Percentiles rank a stretch among this genome's conserved stretches.
Evolutionary conservation across 2,797 vertebrate genomes (phyloP).

Genomic region (Lepidocolaptes lacrymiger): DNA sequence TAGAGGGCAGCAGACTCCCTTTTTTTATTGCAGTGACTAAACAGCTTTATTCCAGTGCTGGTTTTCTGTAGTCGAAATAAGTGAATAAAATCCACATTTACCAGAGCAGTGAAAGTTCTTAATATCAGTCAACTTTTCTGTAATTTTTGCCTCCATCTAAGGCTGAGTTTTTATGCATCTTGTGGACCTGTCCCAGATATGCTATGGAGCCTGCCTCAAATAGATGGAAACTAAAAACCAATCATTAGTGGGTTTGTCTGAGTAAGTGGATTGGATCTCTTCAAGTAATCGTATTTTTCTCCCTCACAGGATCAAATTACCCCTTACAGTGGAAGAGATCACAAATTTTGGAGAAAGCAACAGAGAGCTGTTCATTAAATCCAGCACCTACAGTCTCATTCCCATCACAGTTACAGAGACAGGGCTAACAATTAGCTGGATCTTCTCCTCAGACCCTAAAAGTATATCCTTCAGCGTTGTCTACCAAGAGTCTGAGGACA

Average conservation of each 20-base stretch:
- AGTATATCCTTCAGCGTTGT: conserved; percentile 94
- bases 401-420: conserved; percentile 80
- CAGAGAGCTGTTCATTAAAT: conserved; percentile 90
- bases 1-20: conserved; percentile 3
- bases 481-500: conserved; percentile 82
- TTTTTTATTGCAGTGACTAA: not conserved
- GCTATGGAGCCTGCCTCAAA: not conserved
- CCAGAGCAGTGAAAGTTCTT: not conserved
- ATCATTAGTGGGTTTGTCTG: not conserved
- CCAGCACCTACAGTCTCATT: conserved; percentile 90
- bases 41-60: not conserved
- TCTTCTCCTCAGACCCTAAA: conserved; percentile 95
- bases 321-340: conserved; percentile 87
- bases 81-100: not conserved
- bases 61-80: not conserved
- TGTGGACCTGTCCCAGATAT: not conserved
- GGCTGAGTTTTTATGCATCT: not conserved
- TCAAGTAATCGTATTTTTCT: not conserved
- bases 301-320: conserved; percentile 80
- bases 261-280: not conserved
- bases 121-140: not conserved
- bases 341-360: conserved; percentile 84
- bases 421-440: conserved; percentile 89
- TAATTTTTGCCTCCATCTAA: not conserved
- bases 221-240: not conserved